These are phyloP conservation scores for Marmota monax DNA, from an alignment of 2,113 vertebrate species.

Conservation along the genomic window DNA sequence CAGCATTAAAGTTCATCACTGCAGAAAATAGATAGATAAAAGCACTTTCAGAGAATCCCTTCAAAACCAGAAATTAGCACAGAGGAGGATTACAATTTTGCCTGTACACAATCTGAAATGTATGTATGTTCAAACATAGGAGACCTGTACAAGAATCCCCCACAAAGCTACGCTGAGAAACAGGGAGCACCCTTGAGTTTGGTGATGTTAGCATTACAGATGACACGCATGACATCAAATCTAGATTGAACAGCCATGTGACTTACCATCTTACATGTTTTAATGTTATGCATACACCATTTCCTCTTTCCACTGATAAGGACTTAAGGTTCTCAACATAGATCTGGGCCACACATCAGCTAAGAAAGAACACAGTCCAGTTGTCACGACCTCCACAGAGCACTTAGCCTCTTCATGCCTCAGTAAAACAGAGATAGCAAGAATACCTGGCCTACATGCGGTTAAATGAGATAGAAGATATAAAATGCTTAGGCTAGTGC, in stretches of 20 bases:
- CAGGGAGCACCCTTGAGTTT: background rate
- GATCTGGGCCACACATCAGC: background rate
- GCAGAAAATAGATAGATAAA: conserved; percentile 87
- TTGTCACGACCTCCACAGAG: background rate
- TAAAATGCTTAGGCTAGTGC: background rate
- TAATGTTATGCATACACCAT: background rate
- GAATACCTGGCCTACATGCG: background rate
- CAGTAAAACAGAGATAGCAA: conserved; percentile 11
- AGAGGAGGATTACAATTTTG: conserved; percentile 78
- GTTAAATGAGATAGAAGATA: background rate
- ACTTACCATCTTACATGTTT: background rate
- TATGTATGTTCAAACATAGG: conserved; percentile 41
- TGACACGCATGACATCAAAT: background rate
- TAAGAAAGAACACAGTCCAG: background rate
- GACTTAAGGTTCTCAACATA: background rate
- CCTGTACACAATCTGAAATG: conserved; percentile 65
- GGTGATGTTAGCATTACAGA: background rate
- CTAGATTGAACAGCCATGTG: background rate
- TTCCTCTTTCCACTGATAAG: background rate
- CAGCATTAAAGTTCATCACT: conserved; percentile 88
- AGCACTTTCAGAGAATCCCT: conserved; percentile 85
- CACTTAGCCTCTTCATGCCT: background rate
- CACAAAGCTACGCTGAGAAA: conserved; percentile 9
- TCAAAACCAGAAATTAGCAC: conserved; percentile 80
- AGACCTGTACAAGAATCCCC: background rate